phyloP scores from a whole-genome alignment of 2,888 invertebrate species.

The Ormyrus nitidulus region DNA sequence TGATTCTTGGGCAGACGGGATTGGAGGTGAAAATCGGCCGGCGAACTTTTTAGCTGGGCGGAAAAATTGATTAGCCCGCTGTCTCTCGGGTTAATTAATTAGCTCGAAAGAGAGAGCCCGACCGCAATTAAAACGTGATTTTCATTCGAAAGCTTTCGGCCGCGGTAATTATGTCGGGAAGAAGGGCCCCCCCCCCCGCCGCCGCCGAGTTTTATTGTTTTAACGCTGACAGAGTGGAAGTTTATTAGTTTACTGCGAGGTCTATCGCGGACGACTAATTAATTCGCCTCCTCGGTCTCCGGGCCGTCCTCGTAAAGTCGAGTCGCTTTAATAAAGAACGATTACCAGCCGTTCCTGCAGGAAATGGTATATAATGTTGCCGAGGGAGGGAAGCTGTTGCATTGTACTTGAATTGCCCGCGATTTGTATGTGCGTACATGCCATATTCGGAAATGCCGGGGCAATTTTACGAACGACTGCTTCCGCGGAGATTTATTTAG shows the following conservation, averaged over 20 bases:
- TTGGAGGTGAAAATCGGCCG: too few species aligned
- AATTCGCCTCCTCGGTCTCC: neutral
- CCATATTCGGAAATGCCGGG: neutral
- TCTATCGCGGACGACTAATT: neutral
- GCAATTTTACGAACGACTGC: neutral
- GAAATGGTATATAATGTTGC: neutral
- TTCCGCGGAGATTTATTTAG: too few species aligned
- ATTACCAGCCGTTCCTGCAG: neutral
- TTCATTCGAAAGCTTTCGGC: too few species aligned
- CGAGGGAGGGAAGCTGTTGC: neutral
- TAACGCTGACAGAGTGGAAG: neutral
- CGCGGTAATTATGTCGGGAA: too few species aligned
- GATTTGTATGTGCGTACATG: neutral
- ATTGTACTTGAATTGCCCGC: neutral
- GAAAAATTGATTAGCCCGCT: too few species aligned
- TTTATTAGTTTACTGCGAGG: neutral
- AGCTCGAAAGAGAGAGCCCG: too few species aligned
- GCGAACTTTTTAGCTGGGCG: too few species aligned
- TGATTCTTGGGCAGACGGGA: too few species aligned
- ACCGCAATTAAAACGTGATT: too few species aligned
- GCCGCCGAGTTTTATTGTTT: too few species aligned
- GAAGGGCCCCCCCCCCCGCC: too few species aligned
- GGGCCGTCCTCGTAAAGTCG: neutral
- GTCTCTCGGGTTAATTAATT: too few species aligned
- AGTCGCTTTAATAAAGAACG: slow-evolving; percentile 3